A percentile compares a stretch with the other conserved stretches of the same genome.
Evolutionary conservation across 2,113 vertebrate species (phyloP).

Genomic region (Clupea harengus): DNA sequence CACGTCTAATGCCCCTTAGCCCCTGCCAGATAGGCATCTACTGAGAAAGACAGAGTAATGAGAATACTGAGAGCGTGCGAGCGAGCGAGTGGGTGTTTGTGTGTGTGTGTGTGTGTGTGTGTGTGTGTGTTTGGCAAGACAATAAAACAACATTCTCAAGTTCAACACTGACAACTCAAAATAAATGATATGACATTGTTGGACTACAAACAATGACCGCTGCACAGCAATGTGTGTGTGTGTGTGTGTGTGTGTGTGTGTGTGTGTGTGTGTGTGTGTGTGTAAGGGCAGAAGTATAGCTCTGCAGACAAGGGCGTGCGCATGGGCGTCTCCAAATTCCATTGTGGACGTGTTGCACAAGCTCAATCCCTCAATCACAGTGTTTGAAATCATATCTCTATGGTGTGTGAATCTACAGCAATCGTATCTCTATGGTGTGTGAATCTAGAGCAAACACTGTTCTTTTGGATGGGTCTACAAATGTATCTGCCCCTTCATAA

Average conservation of each 20-base stretch:
- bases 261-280: neutral
- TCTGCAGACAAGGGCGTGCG: no score
- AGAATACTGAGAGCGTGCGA: neutral
- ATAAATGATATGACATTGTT: slow-evolving; percentile 3
- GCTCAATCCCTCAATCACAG: no score
- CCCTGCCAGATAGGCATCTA: neutral
- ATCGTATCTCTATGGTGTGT: no score
- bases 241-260: neutral
- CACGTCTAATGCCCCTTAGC: neutral
- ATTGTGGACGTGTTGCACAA: neutral
- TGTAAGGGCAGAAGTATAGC: no score
- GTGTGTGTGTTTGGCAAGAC: neutral
- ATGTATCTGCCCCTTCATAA: no score
- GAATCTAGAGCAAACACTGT: no score
- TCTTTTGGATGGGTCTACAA: no score
- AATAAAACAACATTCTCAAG: neutral
- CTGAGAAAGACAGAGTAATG: neutral
- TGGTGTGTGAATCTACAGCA: no score
- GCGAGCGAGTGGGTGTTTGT: neutral
- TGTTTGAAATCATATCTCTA: no score
- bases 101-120: neutral
- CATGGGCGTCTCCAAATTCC: neutral
- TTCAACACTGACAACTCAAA: neutral
- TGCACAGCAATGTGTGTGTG: neutral
- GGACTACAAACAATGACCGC: neutral